These are phyloP conservation scores for Oxyura jamaicensis DNA, from an alignment of 2,113 vertebrate genomes.

Conservation along the genomic window DNA sequence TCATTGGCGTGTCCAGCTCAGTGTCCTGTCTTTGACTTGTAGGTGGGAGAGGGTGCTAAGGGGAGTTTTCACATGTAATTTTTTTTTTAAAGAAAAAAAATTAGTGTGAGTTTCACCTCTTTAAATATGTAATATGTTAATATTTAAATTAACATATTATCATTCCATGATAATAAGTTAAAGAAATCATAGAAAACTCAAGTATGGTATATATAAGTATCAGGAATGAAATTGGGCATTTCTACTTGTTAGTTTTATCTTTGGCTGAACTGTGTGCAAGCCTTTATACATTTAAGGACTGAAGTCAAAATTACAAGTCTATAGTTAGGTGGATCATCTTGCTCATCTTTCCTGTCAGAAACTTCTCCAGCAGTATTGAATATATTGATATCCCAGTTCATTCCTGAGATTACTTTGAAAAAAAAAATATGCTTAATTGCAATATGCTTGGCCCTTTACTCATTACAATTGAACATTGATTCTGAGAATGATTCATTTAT, in stretches of 20 bases:
- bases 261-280: not conserved
- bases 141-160: not conserved
- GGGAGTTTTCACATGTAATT: not conserved
- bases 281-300: not conserved
- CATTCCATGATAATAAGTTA: not conserved
- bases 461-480: not conserved
- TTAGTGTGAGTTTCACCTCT: rapidly evolving
- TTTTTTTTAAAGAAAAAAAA: not conserved
- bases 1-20: not conserved
- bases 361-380: not conserved
- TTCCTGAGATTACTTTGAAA: not conserved
- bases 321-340: not conserved
- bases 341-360: not conserved
- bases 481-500: not conserved
- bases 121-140: not conserved
- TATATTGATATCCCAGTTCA: not conserved
- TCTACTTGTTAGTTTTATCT: not conserved
- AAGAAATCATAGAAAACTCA: not conserved
- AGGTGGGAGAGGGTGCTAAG: not conserved
- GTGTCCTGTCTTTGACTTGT: not conserved
- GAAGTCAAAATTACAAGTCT: not conserved
- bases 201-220: not conserved
- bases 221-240: not conserved
- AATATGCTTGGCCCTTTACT: not conserved
- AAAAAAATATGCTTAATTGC: not conserved